A percentile compares a stretch with the other conserved stretches of the same genome.
phyloP scores from a whole-genome alignment of 2,888 invertebrate genomes.

The Epiblema foenella region DNA sequence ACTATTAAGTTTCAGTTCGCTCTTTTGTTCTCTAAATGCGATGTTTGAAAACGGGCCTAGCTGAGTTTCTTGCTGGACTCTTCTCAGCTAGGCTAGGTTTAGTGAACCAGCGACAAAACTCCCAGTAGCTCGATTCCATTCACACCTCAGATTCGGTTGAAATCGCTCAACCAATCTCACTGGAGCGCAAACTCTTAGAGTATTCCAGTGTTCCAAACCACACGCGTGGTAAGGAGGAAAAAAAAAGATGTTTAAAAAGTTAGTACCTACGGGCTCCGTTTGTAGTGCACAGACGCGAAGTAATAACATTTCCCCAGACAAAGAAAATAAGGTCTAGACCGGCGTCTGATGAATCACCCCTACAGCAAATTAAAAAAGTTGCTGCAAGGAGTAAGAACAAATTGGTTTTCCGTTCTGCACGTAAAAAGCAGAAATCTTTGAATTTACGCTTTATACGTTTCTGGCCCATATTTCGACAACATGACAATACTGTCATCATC shows the following conservation, averaged over 20 bases:
- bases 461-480: background rate
- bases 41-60: background rate
- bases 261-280: background rate
- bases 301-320: background rate
- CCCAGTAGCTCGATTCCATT: no score
- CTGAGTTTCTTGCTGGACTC: no score
- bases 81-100: no score
- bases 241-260: background rate
- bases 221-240: no score
- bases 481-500: no score
- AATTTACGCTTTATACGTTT: background rate
- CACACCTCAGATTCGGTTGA: no score
- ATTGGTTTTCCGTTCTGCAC: background rate
- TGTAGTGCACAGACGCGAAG: background rate
- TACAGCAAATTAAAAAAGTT: background rate
- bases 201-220: no score
- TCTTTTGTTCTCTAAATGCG: background rate
- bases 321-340: constrained; percentile 17
- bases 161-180: no score
- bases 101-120: no score
- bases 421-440: background rate
- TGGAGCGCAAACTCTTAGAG: no score
- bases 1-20: background rate
- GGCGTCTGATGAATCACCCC: constrained; percentile 7
- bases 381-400: background rate